phyloP scores from a whole-genome alignment of 2,797 vertebrate genomes.

The Cetoscarus ocellatus region DNA sequence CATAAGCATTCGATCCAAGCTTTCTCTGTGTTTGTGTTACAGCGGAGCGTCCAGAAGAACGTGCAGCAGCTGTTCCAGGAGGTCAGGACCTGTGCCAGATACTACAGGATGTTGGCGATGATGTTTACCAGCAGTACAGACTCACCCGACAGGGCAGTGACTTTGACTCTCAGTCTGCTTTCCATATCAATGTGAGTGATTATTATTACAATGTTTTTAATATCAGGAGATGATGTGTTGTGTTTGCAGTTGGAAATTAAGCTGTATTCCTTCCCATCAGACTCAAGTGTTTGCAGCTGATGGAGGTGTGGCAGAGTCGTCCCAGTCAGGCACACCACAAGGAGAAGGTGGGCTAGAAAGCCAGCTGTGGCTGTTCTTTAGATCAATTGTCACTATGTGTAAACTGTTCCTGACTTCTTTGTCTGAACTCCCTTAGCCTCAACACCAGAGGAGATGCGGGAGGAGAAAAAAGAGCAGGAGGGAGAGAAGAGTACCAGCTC shows the following conservation, averaged over 20 bases:
- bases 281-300: slow-evolving; percentile 94
- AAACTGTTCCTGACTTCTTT: slow-evolving; percentile 2
- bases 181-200: slow-evolving; percentile 92
- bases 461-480: slow-evolving; percentile 95
- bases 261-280: slow-evolving; percentile 68
- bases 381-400: neutral
- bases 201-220: neutral
- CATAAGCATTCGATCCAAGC: neutral
- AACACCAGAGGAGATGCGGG: slow-evolving; percentile 93
- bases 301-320: slow-evolving; percentile 89
- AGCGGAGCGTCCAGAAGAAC: slow-evolving; percentile 90
- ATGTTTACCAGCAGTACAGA: slow-evolving; percentile 95
- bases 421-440: slow-evolving; percentile 78
- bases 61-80: slow-evolving; percentile 79
- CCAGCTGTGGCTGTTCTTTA: neutral
- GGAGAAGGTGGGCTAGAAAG: slow-evolving; percentile 87
- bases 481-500: slow-evolving; percentile 88
- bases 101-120: slow-evolving; percentile 94
- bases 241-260: slow-evolving; percentile 27
- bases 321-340: slow-evolving; percentile 91
- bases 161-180: slow-evolving; percentile 93
- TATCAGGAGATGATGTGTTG: slow-evolving; percentile 1
- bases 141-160: slow-evolving; percentile 93
- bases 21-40: slow-evolving; percentile 17
- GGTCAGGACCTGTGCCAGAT: slow-evolving; percentile 94